Percentiles rank a stretch among this genome's conserved stretches.
Evolutionary conservation across 2,888 invertebrate species (phyloP).

Genomic region (Meteorus cinctellus): DNA sequence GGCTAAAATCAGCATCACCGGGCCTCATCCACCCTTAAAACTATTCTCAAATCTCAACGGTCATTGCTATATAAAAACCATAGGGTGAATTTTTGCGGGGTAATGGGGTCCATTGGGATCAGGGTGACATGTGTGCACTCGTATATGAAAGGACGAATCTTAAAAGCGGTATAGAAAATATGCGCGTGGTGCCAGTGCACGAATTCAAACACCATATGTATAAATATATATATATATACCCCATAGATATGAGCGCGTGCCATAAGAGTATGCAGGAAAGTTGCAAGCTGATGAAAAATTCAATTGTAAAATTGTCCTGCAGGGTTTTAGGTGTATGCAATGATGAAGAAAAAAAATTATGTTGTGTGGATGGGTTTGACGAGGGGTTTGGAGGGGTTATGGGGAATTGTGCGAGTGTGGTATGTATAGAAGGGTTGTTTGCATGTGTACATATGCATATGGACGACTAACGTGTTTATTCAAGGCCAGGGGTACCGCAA

Average conservation of each 20-base stretch:
- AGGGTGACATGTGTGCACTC: conserved; percentile 47
- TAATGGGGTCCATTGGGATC: conserved; percentile 8
- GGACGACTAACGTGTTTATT: conserved; percentile 1
- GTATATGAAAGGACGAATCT: neutral
- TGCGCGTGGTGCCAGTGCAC: conserved; percentile 15
- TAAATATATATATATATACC: conserved; percentile 48
- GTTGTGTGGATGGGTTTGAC: neutral
- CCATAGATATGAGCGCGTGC: conserved; percentile 63
- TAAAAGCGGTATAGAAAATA: conserved; percentile 16
- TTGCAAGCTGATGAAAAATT: conserved; percentile 54
- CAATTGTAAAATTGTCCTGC: conserved; percentile 27
- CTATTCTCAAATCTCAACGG: conserved; percentile 49
- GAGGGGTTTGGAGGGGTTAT: neutral
- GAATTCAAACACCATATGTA: conserved; percentile 4
- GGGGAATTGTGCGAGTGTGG: neutral
- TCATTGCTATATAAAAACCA: conserved; percentile 44
- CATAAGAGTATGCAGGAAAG: conserved; percentile 57
- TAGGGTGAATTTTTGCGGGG: conserved; percentile 16
- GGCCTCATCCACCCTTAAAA: conserved; percentile 34
- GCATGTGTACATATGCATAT: neutral
- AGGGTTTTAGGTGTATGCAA: conserved; percentile 11
- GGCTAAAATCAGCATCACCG: conserved; percentile 44
- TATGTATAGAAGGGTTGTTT: conserved; percentile 13
- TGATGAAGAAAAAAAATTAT: conserved; percentile 7
- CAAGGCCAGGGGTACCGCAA: conserved; percentile 31